phyloP scores from a whole-genome alignment of 37 sponge, comb jelly and placozoan species.

The Aplysina aerophoba region DNA sequence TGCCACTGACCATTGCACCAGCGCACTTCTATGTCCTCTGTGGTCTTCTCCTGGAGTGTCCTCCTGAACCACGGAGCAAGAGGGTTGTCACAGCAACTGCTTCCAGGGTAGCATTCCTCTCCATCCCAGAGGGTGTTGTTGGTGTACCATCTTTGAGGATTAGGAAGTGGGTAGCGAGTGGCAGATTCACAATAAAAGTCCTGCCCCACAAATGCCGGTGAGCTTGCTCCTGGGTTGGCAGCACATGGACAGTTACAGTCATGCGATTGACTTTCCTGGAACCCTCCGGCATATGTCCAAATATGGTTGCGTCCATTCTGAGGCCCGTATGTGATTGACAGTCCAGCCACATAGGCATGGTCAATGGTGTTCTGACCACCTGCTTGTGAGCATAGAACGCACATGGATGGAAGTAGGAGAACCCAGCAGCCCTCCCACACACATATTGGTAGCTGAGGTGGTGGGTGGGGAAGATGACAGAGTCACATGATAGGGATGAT shows the following conservation, averaged over 20 bases:
- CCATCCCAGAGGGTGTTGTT: constrained; percentile 17
- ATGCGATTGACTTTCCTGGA: background rate
- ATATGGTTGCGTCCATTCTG: constrained; percentile 1
- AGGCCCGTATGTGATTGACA: constrained; percentile 14
- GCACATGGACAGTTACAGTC: constrained; percentile 29
- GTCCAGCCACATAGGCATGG: constrained; percentile 1
- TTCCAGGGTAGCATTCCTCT: constrained; percentile 2
- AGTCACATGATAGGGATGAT: no score
- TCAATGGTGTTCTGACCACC: no score
- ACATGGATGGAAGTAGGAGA: constrained; percentile 14
- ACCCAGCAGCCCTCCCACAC: constrained; percentile 20
- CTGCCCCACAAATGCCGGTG: background rate
- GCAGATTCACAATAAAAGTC: constrained; percentile 3
- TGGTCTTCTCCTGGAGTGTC: background rate
- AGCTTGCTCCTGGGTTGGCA: background rate
- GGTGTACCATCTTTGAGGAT: background rate
- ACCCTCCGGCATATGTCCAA: constrained; percentile 20
- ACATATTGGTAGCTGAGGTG: background rate
- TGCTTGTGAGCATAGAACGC: background rate
- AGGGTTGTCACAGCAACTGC: constrained; percentile 13
- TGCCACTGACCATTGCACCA: constrained; percentile 4
- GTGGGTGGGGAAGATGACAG: constrained; percentile 26
- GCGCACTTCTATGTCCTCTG: constrained; percentile 7
- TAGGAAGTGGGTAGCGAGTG: background rate
- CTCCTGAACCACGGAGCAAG: constrained; percentile 25